Evolutionary conservation across 1,140 invertebrate genomes (phyloP).

Genomic region (Zophobas atratus): DNA sequence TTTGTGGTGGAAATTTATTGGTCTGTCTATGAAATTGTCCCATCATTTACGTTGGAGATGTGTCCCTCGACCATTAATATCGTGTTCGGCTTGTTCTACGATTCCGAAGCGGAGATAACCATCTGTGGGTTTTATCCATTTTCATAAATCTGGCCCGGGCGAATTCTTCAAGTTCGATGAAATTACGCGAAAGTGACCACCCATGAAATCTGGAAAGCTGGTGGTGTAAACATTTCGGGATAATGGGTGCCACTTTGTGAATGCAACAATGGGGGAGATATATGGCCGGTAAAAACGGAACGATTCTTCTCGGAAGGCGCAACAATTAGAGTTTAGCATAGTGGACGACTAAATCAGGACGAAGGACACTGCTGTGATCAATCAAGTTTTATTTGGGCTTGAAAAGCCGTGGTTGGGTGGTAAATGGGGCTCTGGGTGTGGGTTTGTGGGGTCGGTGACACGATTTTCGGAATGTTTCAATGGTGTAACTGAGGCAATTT

Average conservation of each 20-base stretch:
- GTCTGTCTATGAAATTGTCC: conserved; percentile 56
- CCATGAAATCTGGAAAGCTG: conserved; percentile 38
- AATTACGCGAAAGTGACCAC: conserved; percentile 39
- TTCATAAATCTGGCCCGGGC: conserved; percentile 39
- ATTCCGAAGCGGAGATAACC: conserved; percentile 43
- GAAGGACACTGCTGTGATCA: conserved; percentile 10
- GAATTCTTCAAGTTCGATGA: background rate
- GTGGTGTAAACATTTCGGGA: conserved; percentile 28
- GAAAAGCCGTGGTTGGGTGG: too few relatives aligned
- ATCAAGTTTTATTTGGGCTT: background rate
- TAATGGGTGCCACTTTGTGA: background rate
- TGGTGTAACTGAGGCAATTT: too few relatives aligned
- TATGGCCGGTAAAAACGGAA: conserved; percentile 2
- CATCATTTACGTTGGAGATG: conserved; percentile 55
- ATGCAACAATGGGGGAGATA: conserved; percentile 4
- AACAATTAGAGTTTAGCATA: conserved; percentile 10
- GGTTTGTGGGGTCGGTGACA: too few relatives aligned
- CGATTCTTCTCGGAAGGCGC: conserved; percentile 1
- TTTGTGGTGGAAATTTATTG: conserved; percentile 54
- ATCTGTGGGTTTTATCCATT: conserved; percentile 52
- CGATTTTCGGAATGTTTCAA: too few relatives aligned
- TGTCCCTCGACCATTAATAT: conserved; percentile 55
- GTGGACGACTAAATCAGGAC: conserved; percentile 10
- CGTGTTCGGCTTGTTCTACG: conserved; percentile 52
- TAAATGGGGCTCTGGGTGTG: too few relatives aligned